Evolutionary conservation across 2,797 vertebrate species (phyloP).

Genomic region (Chloroceryle inda): DNA sequence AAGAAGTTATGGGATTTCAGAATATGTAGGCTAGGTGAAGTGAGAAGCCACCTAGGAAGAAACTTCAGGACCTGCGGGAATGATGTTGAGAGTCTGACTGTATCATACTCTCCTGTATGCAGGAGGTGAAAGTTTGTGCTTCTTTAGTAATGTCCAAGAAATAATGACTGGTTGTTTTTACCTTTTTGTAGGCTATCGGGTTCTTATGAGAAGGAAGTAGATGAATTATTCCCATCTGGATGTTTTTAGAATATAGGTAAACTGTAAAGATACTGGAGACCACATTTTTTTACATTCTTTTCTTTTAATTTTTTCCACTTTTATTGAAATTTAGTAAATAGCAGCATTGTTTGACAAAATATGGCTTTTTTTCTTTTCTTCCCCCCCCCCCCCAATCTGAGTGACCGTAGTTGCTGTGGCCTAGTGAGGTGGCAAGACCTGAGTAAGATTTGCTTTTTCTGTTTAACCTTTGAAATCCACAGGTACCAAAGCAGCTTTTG

Average conservation of each 20-base stretch:
- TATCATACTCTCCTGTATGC: rapidly evolving
- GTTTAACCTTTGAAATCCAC: not conserved
- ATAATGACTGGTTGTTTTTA: not conserved
- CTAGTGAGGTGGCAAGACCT: not conserved
- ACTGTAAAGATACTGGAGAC: not conserved
- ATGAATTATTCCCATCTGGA: not conserved
- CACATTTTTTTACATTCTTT: not conserved
- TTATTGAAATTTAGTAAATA: not conserved
- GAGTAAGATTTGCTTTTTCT: not conserved
- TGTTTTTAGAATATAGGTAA: not conserved
- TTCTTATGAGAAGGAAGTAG: not conserved
- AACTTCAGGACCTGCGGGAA: not conserved
- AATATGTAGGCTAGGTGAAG: not conserved
- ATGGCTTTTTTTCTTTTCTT: not conserved
- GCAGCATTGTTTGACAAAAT: not conserved
- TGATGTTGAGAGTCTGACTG: not conserved
- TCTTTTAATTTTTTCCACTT: not conserved
- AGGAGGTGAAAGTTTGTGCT: not conserved
- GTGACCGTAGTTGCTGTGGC: not conserved
- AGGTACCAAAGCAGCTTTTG: not conserved
- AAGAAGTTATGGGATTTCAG: not conserved
- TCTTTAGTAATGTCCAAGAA: not conserved
- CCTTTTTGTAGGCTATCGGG: not conserved
- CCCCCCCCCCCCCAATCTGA: not conserved
- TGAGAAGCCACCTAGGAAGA: not conserved